phyloP scores from a whole-genome alignment of 2,113 vertebrate species.

The Hucho hucho region DNA sequence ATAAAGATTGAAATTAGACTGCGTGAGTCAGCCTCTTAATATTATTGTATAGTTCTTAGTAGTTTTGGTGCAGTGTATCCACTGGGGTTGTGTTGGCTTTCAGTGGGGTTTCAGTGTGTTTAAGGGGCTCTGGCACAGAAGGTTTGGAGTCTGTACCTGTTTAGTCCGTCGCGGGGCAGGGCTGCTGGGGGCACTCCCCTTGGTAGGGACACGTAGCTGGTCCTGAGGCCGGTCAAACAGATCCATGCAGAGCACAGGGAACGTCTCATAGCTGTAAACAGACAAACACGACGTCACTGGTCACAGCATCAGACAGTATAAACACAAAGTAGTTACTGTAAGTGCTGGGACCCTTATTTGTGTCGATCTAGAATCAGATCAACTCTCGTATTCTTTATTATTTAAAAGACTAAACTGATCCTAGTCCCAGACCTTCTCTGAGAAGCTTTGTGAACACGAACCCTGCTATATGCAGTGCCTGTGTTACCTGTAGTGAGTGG shows the following conservation, averaged over 20 bases:
- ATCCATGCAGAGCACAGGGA: constrained; percentile 79
- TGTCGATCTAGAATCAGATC: too few species aligned
- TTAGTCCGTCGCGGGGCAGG: constrained; percentile 91
- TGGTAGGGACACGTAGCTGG: constrained; percentile 76
- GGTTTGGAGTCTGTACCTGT: constrained; percentile 74
- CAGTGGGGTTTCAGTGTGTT: too few species aligned
- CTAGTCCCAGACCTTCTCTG: too few species aligned
- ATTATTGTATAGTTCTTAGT: not conserved
- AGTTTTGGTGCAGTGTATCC: not conserved
- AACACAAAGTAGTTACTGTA: too few species aligned
- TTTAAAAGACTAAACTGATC: too few species aligned
- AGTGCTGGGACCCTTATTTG: too few species aligned
- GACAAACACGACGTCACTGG: not conserved
- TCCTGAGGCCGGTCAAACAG: constrained; percentile 86
- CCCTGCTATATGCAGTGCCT: not conserved
- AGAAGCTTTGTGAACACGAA: not conserved
- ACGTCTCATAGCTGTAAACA: constrained; percentile 83
- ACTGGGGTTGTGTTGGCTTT: too few species aligned
- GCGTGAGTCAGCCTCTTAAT: too few species aligned
- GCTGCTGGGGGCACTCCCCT: constrained; percentile 87
- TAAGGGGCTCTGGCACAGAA: too few species aligned
- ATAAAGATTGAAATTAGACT: too few species aligned
- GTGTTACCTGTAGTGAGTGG: constrained; percentile 81
- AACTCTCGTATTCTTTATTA: too few species aligned
- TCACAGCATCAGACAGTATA: too few species aligned